Conservation (phyloP, 2,888 invertebrate species). For the Hedya salicella region DNA sequence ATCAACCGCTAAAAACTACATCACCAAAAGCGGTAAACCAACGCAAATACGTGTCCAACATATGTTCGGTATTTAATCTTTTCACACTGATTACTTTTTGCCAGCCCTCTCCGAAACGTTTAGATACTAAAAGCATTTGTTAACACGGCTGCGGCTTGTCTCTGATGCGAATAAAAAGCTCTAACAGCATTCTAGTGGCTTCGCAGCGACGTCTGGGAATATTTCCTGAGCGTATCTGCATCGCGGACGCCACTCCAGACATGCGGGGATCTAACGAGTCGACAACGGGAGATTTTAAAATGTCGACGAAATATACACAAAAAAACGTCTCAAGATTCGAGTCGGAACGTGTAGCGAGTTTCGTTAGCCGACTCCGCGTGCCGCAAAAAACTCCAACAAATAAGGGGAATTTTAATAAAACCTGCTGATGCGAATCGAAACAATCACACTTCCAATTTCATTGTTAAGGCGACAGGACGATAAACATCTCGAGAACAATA, state of each 20-base stretch:
- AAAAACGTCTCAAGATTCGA: slow-evolving; percentile 39
- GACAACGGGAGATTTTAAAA: slow-evolving; percentile 57
- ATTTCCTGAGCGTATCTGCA: slow-evolving; percentile 60
- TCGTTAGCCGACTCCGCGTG: slow-evolving; percentile 57
- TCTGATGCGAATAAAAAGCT: slow-evolving; percentile 62
- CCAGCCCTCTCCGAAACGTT: slow-evolving; percentile 44
- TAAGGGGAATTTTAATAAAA: slow-evolving; percentile 75
- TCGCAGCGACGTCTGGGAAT: slow-evolving; percentile 63
- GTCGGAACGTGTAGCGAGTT: slow-evolving; percentile 49
- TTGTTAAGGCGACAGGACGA: slow-evolving; percentile 65
- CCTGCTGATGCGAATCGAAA: slow-evolving; percentile 67
- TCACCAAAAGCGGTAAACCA: slow-evolving; percentile 16
- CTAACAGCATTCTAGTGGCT: slow-evolving; percentile 66
- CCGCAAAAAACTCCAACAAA: slow-evolving; percentile 60
- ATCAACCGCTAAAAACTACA: slow-evolving; percentile 48
- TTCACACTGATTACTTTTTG: slow-evolving; percentile 42
- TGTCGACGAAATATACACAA: slow-evolving; percentile 53
- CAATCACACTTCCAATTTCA: slow-evolving; percentile 67
- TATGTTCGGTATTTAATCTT: slow-evolving; percentile 39
- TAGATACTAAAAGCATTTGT: slow-evolving; percentile 64
- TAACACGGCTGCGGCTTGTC: slow-evolving; percentile 47
- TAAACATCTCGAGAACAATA: slow-evolving; percentile 60
- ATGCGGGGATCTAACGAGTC: slow-evolving; percentile 62
- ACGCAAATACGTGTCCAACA: slow-evolving; percentile 40
- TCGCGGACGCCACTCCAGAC: slow-evolving; percentile 43